Conservation (phyloP, 2,113 vertebrate genomes). For the Donacobius atricapilla region DNA sequence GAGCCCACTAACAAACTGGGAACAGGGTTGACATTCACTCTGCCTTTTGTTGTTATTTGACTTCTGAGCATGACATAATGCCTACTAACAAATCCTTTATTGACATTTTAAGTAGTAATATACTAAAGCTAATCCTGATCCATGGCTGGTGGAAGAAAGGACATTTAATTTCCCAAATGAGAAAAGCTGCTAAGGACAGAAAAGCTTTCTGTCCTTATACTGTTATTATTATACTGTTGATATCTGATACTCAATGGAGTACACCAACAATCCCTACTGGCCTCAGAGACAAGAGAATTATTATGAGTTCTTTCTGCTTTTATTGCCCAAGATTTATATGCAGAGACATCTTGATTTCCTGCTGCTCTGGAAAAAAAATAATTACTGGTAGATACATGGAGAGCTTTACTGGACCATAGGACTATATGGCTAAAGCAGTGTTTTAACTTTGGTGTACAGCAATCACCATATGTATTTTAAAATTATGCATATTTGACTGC, state of each 20-base stretch:
- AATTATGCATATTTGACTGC: not conserved
- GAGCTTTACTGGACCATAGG: not conserved
- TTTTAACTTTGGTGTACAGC: not conserved
- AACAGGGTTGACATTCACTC: not conserved
- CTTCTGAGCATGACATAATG: not conserved
- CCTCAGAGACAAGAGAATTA: not conserved
- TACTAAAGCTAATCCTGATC: not conserved
- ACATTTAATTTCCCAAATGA: not conserved
- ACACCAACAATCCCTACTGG: not conserved
- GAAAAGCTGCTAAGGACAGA: constrained; percentile 2
- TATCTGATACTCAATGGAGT: not conserved
- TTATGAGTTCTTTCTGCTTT: not conserved
- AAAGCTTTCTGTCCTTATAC: not conserved
- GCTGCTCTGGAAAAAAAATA: not conserved
- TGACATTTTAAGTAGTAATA: not conserved
- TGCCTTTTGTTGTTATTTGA: not conserved
- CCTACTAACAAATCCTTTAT: not conserved
- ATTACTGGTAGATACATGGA: not conserved
- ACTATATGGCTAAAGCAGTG: not conserved
- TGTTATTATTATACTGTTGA: not conserved
- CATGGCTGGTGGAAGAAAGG: not conserved
- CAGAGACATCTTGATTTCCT: not conserved
- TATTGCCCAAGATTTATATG: not conserved
- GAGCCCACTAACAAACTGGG: not conserved
- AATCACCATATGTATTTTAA: not conserved